phyloP scores from a whole-genome alignment of 2,888 invertebrate species.

The Teleiodes luculella region DNA sequence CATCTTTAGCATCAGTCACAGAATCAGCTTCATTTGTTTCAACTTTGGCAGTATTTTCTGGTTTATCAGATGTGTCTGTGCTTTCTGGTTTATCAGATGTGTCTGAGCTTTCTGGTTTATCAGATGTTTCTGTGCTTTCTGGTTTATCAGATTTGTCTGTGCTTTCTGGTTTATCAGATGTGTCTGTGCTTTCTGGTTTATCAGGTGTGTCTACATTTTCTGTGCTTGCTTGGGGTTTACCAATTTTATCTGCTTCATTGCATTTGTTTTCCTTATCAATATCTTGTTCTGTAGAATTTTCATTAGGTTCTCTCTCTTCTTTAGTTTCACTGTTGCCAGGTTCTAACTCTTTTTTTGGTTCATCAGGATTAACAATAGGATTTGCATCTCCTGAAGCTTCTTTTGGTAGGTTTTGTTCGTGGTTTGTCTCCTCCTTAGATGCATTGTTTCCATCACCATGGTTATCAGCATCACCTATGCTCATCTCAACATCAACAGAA shows the following conservation, averaged over 20 bases:
- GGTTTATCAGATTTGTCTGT: no score
- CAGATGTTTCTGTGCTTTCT: no score
- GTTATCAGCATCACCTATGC: neutral
- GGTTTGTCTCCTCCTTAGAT: neutral
- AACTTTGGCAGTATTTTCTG: neutral
- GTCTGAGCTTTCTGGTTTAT: neutral
- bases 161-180: neutral
- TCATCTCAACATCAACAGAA: slow-evolving; percentile 9
- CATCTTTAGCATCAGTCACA: neutral
- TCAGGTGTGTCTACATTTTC: neutral
- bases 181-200: neutral
- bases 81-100: neutral
- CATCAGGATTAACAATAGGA: neutral
- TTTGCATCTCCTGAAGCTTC: neutral
- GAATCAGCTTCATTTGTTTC: neutral
- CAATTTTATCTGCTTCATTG: neutral
- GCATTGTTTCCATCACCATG: neutral
- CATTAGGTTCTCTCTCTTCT: neutral
- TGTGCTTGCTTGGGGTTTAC: neutral
- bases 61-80: neutral
- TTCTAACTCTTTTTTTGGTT: neutral
- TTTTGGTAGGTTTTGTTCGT: neutral
- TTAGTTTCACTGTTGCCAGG: neutral
- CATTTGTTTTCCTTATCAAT: neutral
- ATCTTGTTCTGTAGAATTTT: neutral